Evolutionary conservation across 2,113 vertebrate species (phyloP).

Genomic region (Elanus axillaris): DNA sequence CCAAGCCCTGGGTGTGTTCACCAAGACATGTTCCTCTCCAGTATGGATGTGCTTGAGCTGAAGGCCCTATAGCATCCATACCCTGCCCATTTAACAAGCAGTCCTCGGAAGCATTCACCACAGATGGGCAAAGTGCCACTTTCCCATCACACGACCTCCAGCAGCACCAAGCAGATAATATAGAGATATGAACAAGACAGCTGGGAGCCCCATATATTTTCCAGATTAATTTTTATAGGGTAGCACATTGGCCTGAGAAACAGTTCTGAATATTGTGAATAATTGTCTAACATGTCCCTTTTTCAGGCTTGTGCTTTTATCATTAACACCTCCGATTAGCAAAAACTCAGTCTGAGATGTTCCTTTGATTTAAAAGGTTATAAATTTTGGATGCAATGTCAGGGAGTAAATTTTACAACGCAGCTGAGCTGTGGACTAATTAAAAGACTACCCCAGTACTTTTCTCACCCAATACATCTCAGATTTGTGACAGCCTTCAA

Average conservation of each 20-base stretch:
- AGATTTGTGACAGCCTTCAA: conserved; percentile 45
- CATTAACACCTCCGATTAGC: conserved; percentile 30
- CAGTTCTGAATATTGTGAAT: background rate
- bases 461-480: conserved; percentile 4
- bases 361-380: conserved; percentile 49
- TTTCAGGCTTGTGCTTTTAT: background rate
- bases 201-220: background rate
- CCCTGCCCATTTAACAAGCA: background rate
- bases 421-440: conserved; percentile 27
- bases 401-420: conserved; percentile 18
- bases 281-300: background rate
- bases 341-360: background rate
- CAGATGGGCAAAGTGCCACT: background rate
- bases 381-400: conserved; percentile 44
- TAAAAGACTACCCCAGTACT: conserved; percentile 37
- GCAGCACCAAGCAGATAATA: background rate
- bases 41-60: background rate
- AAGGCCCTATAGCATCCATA: background rate
- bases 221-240: background rate
- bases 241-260: background rate
- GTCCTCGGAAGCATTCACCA: background rate
- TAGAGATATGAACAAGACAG: background rate
- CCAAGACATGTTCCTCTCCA: background rate
- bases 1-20: background rate
- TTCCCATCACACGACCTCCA: background rate